Conservation (phyloP, 1,140 invertebrate species). For the Portunus trituberculatus region DNA sequence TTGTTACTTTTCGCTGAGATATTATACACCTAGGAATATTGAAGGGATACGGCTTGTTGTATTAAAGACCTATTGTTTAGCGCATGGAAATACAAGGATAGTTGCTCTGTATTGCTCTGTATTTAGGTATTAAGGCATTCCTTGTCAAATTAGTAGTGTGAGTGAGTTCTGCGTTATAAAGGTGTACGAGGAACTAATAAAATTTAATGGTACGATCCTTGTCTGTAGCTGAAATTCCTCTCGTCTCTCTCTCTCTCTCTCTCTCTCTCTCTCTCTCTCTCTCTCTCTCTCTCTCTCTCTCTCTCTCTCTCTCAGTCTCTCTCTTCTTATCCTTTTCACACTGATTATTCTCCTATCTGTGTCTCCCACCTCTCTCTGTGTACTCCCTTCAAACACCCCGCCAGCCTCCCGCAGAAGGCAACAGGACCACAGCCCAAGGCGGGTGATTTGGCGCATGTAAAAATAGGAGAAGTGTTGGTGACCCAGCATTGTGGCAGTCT, state of each 20-base stretch:
- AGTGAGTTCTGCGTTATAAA: not conserved
- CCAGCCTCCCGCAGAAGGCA: too few species aligned
- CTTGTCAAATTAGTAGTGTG: not conserved
- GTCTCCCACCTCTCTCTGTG: not conserved
- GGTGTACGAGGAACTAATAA: not conserved
- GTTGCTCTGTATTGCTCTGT: too few species aligned
- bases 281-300: conserved; percentile 3
- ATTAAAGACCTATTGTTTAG: too few species aligned
- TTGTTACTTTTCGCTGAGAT: not conserved
- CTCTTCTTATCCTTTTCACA: not conserved
- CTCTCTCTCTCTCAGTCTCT: not conserved
- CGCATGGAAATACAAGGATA: too few species aligned
- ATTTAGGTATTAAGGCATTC: not conserved
- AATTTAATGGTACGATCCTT: not conserved
- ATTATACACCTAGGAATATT: too few species aligned
- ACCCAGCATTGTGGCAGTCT: too few species aligned
- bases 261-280: not conserved
- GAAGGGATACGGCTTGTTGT: too few species aligned
- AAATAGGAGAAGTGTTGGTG: too few species aligned
- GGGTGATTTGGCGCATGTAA: too few species aligned
- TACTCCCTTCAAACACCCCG: too few species aligned
- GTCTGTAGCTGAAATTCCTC: not conserved
- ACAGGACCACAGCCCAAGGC: too few species aligned
- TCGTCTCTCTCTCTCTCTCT: not conserved
- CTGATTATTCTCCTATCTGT: not conserved